Evolutionary conservation across 2,888 invertebrate species (phyloP), one percentile per base, ranked within the genome.

Genomic region (Tachina fera): DNA sequence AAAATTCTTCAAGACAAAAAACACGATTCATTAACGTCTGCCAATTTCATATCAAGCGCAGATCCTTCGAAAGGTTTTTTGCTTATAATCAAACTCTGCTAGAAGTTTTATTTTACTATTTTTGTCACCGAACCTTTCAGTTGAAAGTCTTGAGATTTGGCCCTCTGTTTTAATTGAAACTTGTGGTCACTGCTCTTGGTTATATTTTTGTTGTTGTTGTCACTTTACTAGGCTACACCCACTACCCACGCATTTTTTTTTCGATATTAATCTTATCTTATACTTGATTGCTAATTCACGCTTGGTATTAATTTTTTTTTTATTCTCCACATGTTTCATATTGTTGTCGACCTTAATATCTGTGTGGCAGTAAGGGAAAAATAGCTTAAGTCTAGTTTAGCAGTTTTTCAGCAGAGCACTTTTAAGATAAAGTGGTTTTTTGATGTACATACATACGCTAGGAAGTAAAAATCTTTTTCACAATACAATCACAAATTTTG

Each of bases 271-370:
- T 82, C 82, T 82, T 86, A 86, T 83, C 86, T 79, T 65, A 65
- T 67, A 79, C 81, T 78, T 83, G 82, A 86, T 86, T 76, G 82
- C 83, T 83, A 83, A 86, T 86, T 83, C 75, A 79, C 70, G 79
- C 65, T 82, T 65, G 75, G 47, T 71, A 14, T 56, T 16, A 41
- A 22, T 47, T 71, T 67, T 67, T 63, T n/a, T 68, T 67, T 56
- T 16, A n/a, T 31, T 51, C 31, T 45, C 43, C 53, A 45, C 47
- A 61, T 53, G 16, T 41, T 61, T 13, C 19, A 39, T 68, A 51
- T 68, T 41, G 4, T 70, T 51, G 39, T n/a, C 45, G 31, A 67
- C 53, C 56, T 80, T 43, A 65, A 63, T 67, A 31, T 31, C 31
- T 31, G 31, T 31, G 31, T 31, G 31, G 31, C 31, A 31, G 0